Conservation (phyloP, 2,797 vertebrate genomes). For the Pogoniulus pusillus region DNA sequence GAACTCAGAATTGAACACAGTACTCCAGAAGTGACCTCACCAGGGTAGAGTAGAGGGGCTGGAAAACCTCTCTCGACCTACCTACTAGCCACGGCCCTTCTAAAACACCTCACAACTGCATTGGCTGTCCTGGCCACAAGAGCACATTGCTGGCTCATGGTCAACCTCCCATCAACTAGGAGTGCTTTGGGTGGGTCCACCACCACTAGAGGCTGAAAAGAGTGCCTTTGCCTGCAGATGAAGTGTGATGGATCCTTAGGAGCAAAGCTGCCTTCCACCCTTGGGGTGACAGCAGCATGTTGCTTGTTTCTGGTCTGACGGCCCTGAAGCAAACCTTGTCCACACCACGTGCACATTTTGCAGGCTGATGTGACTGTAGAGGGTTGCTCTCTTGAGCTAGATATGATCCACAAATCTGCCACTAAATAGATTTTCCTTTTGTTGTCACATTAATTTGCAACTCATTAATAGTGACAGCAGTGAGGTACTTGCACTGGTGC, state of each 20-base stretch:
- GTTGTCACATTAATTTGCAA: constrained; percentile 84
- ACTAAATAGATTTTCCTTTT: constrained; percentile 83
- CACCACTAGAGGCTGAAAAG: not conserved
- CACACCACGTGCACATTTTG: not conserved
- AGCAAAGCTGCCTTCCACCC: constrained; percentile 26
- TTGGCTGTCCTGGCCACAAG: too few relatives aligned
- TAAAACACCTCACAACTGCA: too few relatives aligned
- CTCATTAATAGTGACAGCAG: constrained; percentile 83
- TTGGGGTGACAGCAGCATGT: rapidly evolving
- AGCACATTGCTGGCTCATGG: too few relatives aligned
- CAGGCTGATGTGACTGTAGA: constrained; percentile 14
- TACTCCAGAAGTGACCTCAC: too few relatives aligned
- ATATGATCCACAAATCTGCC: constrained; percentile 71
- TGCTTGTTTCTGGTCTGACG: not conserved
- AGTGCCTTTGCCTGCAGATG: constrained; percentile 22
- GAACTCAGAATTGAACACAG: too few relatives aligned
- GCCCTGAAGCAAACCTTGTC: not conserved
- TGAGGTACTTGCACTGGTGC: constrained; percentile 76
- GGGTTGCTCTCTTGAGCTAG: constrained; percentile 69
- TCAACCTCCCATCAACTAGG: not conserved
- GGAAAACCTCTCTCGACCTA: too few relatives aligned
- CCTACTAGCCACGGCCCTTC: too few relatives aligned
- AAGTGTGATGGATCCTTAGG: constrained; percentile 20
- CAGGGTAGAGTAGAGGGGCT: too few relatives aligned
- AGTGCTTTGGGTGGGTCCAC: constrained; percentile 17